Conservation (phyloP, 2,113 vertebrate species). For the Mormoops blainvillei region DNA sequence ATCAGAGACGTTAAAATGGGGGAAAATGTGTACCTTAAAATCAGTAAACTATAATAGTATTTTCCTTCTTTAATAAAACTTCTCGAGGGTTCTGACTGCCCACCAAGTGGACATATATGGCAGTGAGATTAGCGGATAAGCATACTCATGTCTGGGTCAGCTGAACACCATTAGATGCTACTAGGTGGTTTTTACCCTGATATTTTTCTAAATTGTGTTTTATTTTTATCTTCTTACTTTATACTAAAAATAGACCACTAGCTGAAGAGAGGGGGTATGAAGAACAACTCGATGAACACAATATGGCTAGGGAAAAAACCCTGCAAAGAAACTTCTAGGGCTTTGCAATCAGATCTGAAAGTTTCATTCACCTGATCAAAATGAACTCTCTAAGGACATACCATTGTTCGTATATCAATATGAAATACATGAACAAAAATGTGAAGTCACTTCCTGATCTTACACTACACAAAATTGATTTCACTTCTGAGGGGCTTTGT, state of each 20-base stretch:
- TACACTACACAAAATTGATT: neutral
- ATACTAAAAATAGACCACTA: neutral
- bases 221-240: neutral
- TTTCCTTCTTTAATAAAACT: neutral
- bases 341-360: neutral
- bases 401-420: neutral
- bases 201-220: neutral
- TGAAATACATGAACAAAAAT: neutral
- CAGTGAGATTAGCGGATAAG: neutral
- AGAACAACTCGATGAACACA: neutral
- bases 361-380: neutral
- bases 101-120: neutral
- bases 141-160: neutral
- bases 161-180: neutral
- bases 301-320: neutral
- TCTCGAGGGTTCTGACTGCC: neutral
- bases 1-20: neutral
- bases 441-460: neutral
- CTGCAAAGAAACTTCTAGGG: neutral
- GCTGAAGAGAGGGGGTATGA: neutral
- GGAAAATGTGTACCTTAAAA: neutral
- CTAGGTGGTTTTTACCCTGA: neutral
- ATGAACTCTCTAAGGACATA: neutral
- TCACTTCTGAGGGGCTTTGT: neutral
- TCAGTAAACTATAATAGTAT: neutral